A percentile compares a stretch with the other conserved stretches of the same genome.
These are phyloP conservation scores for Echinometra lucunter DNA, from an alignment of 53 echinoderm and acorn worm genomes.

Conservation along the genomic window DNA sequence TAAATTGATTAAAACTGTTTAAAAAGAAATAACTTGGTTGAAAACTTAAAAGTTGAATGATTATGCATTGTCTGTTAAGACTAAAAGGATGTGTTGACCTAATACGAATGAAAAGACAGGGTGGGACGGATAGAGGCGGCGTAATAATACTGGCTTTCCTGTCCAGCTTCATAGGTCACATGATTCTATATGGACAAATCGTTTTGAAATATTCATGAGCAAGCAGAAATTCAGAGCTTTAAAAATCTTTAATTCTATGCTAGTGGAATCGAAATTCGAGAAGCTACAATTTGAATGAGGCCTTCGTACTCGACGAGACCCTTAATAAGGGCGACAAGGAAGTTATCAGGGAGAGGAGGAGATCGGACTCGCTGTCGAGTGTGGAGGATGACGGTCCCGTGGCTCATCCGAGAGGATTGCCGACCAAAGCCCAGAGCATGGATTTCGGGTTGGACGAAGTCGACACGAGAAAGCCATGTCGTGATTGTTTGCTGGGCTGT, in stretches of 20 bases:
- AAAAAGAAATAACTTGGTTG: too few relatives aligned
- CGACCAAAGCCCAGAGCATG: slow-evolving; percentile 51
- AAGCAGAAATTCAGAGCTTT: not conserved
- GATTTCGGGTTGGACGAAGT: slow-evolving; percentile 58
- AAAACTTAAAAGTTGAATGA: too few relatives aligned
- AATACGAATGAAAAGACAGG: too few relatives aligned
- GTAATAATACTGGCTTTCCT: too few relatives aligned
- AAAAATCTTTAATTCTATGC: not conserved
- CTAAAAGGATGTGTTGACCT: too few relatives aligned
- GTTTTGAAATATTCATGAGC: not conserved
- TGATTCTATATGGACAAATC: not conserved
- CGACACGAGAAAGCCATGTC: not conserved
- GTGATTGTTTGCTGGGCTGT: not conserved
- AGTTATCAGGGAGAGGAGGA: slow-evolving; percentile 30
- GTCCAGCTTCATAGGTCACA: not conserved
- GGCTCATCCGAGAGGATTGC: slow-evolving; percentile 13
- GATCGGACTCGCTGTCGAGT: slow-evolving; percentile 38
- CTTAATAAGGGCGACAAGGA: not conserved
- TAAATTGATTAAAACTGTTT: too few relatives aligned
- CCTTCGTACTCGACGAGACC: slow-evolving; percentile 45
- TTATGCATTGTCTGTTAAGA: too few relatives aligned
- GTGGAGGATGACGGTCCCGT: slow-evolving; percentile 27
- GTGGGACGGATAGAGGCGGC: too few relatives aligned
- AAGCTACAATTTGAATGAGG: slow-evolving; percentile 47
- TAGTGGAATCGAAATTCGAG: slow-evolving; percentile 35